Evolutionary conservation across 2,888 invertebrate genomes (phyloP).

Genomic region (Ormyrus pomaceus): DNA sequence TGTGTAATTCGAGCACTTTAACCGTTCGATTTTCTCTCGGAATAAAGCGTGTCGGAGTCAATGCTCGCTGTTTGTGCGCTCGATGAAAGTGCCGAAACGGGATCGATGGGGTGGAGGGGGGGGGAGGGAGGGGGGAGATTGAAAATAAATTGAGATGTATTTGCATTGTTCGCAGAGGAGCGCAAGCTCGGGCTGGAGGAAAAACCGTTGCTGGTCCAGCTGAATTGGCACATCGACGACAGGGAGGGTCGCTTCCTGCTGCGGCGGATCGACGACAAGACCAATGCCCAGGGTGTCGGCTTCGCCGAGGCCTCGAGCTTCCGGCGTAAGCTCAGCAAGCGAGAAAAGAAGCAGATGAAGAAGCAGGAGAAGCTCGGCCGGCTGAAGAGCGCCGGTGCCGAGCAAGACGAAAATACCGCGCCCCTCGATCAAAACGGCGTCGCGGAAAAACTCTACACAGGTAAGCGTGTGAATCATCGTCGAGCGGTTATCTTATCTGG

Average conservation of each 20-base stretch:
- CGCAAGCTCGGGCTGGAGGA: slow-evolving; percentile 92
- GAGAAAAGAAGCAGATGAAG: slow-evolving; percentile 98
- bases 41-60: slow-evolving; percentile 6
- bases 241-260: slow-evolving; percentile 97
- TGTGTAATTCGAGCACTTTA: background rate
- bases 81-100: slow-evolving; percentile 26
- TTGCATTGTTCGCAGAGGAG: slow-evolving; percentile 82
- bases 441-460: slow-evolving; percentile 94
- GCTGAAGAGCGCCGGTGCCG: slow-evolving; percentile 82
- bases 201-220: slow-evolving; percentile 96
- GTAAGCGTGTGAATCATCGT: slow-evolving; percentile 73
- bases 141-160: no score
- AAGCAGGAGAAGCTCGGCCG: slow-evolving; percentile 93
- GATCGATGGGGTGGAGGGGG: no score
- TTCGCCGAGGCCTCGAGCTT: slow-evolving; percentile 89
- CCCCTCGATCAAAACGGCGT: slow-evolving; percentile 85
- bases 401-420: slow-evolving; percentile 76
- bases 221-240: slow-evolving; percentile 99
- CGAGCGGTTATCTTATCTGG: slow-evolving; percentile 36
- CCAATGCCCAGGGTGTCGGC: slow-evolving; percentile 81
- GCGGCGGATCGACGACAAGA: slow-evolving; percentile 91
- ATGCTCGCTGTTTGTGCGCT: background rate
- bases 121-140: no score
- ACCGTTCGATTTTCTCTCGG: slow-evolving; percentile 44
- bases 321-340: slow-evolving; percentile 95